These are phyloP conservation scores for Eremophila alpestris DNA, from an alignment of 2,797 vertebrate species.

Conservation along the genomic window DNA sequence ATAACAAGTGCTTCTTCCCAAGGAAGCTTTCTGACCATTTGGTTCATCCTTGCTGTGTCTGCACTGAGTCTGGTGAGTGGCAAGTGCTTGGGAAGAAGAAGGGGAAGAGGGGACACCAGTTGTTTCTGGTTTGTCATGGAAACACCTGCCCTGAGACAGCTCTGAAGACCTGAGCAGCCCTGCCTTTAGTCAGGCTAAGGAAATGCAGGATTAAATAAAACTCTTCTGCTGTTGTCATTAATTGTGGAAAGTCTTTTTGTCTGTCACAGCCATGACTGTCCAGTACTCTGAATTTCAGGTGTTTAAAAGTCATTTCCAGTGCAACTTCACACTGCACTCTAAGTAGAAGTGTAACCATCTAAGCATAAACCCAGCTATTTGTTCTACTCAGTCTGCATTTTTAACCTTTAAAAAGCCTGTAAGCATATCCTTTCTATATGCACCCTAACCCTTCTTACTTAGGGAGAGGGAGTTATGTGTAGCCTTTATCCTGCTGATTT, in stretches of 20 bases:
- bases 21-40: neutral
- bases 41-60: neutral
- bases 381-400: neutral
- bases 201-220: neutral
- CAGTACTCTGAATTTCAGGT: neutral
- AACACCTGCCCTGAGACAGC: neutral
- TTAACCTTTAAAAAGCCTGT: neutral
- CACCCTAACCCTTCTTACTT: neutral
- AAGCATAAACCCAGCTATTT: neutral
- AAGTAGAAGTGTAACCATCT: neutral
- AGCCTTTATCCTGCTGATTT: neutral
- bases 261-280: neutral
- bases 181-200: neutral
- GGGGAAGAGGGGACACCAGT: neutral
- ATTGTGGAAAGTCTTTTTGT: neutral
- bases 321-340: neutral
- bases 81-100: accelerated
- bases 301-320: neutral
- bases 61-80: neutral
- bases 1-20: neutral
- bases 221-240: neutral
- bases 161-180: neutral
- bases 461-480: neutral
- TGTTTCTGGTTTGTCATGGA: neutral
- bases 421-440: neutral